A percentile compares a stretch with the other conserved stretches of the same genome.
phyloP scores from a whole-genome alignment of 1,140 invertebrate species.

The Matsumurasca onukii region DNA sequence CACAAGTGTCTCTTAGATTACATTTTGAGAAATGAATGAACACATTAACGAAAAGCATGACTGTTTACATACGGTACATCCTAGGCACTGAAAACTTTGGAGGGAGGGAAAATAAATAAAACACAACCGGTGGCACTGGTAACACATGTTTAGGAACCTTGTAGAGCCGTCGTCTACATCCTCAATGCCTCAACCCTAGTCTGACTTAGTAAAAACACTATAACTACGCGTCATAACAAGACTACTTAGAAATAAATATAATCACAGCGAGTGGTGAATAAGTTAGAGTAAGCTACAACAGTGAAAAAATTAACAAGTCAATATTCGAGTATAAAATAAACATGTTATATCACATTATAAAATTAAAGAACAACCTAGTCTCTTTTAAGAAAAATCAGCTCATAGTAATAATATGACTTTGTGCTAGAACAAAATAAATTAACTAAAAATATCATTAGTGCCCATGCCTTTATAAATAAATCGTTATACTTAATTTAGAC shows the following conservation, averaged over 20 bases:
- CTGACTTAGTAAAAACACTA: background rate
- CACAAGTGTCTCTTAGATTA: background rate
- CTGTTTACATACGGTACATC: background rate
- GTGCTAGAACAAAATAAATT: background rate
- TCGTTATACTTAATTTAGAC: background rate
- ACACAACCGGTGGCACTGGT: conserved; percentile 6
- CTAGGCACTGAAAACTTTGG: conserved; percentile 20
- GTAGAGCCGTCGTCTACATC: background rate
- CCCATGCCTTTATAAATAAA: background rate
- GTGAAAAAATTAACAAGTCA: background rate
- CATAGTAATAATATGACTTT: background rate
- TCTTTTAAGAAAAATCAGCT: background rate
- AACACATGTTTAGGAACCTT: conserved; percentile 9
- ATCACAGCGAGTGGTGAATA: conserved; percentile 20
- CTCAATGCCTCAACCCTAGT: background rate
- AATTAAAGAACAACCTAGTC: background rate
- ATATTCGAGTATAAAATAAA: conserved; percentile 42
- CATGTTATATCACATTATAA: conserved; percentile 46
- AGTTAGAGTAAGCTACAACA: conserved; percentile 17
- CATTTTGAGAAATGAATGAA: background rate
- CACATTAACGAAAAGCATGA: background rate
- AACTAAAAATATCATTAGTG: background rate
- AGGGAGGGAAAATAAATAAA: conserved; percentile 1
- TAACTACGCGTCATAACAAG: background rate
- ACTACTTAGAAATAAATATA: background rate